Conservation (phyloP, 2,888 invertebrate genomes). For the Andricus quercusramuli region DNA sequence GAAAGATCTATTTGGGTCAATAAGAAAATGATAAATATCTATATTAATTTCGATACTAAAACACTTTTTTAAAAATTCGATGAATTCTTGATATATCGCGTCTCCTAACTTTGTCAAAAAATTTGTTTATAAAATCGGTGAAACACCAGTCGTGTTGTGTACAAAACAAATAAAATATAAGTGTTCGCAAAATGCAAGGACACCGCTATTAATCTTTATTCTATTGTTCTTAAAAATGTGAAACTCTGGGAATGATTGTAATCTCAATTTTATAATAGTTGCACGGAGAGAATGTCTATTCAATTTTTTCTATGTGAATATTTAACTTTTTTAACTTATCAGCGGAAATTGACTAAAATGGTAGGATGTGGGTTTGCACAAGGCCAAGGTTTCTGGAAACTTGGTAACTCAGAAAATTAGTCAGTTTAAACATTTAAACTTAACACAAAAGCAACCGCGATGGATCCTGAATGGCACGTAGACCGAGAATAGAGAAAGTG, state of each 20-base stretch:
- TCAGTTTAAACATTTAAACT: slow-evolving; percentile 29
- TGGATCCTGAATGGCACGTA: slow-evolving; percentile 59
- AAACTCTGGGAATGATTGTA: not conserved
- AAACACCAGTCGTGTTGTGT: too few relatives aligned
- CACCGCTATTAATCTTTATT: too few relatives aligned
- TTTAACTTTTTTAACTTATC: slow-evolving; percentile 5
- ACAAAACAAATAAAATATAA: too few relatives aligned
- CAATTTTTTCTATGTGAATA: slow-evolving; percentile 8
- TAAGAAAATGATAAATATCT: too few relatives aligned
- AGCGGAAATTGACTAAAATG: not conserved
- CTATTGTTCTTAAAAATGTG: not conserved
- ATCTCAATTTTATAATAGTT: not conserved
- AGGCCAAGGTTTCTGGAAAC: slow-evolving; percentile 56
- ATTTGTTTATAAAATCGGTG: too few relatives aligned
- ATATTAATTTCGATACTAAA: too few relatives aligned
- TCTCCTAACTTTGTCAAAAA: too few relatives aligned
- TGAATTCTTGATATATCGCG: too few relatives aligned
- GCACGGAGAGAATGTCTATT: not conserved
- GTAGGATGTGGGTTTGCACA: slow-evolving; percentile 21
- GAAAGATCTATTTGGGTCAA: too few relatives aligned
- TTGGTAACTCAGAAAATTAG: slow-evolving; percentile 40
- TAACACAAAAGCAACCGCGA: slow-evolving; percentile 14
- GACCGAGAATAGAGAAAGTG: slow-evolving; percentile 71
- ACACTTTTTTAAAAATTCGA: too few relatives aligned
- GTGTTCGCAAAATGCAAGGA: too few relatives aligned